These are phyloP conservation scores for Nycticebus coucang DNA, from an alignment of 2,113 vertebrate genomes.

Conservation along the genomic window DNA sequence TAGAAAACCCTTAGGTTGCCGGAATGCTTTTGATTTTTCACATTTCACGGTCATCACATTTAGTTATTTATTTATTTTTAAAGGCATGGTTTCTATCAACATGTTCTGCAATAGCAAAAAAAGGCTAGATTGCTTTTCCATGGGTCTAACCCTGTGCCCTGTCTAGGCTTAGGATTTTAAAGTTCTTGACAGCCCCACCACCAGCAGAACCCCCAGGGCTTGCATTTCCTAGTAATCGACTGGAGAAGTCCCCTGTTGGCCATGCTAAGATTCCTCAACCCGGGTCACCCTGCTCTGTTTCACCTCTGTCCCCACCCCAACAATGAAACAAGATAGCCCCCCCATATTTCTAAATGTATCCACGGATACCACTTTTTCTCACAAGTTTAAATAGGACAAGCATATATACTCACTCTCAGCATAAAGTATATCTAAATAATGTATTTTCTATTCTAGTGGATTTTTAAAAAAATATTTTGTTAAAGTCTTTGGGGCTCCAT, in stretches of 20 bases:
- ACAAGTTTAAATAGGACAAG: constrained; percentile 89
- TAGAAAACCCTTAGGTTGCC: constrained; percentile 72
- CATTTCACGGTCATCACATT: constrained; percentile 63
- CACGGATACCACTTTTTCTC: constrained; percentile 85
- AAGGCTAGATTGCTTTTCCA: constrained; percentile 35
- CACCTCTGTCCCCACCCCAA: constrained; percentile 69
- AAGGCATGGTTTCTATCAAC: constrained; percentile 80
- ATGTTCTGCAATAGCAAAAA: constrained; percentile 59
- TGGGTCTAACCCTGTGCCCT: constrained; percentile 63
- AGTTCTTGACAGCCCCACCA: constrained; percentile 68
- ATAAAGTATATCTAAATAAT: constrained; percentile 91
- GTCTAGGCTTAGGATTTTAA: constrained; percentile 66
- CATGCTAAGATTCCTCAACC: constrained; percentile 72
- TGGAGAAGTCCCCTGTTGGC: constrained; percentile 62
- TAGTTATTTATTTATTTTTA: constrained; percentile 69
- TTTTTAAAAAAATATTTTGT: constrained; percentile 90
- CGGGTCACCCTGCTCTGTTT: constrained; percentile 66
- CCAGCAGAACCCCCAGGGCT: constrained; percentile 78
- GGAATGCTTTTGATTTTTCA: constrained; percentile 64
- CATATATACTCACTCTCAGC: constrained; percentile 89
- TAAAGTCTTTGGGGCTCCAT: constrained; percentile 90
- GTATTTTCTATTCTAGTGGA: constrained; percentile 88
- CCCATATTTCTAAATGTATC: constrained; percentile 83
- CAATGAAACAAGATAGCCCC: constrained; percentile 81
- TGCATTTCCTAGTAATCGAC: constrained; percentile 77